Base-by-base conservation (phyloP, 2,113 vertebrate genomes). In the Halcyon senegalensis region DNA sequence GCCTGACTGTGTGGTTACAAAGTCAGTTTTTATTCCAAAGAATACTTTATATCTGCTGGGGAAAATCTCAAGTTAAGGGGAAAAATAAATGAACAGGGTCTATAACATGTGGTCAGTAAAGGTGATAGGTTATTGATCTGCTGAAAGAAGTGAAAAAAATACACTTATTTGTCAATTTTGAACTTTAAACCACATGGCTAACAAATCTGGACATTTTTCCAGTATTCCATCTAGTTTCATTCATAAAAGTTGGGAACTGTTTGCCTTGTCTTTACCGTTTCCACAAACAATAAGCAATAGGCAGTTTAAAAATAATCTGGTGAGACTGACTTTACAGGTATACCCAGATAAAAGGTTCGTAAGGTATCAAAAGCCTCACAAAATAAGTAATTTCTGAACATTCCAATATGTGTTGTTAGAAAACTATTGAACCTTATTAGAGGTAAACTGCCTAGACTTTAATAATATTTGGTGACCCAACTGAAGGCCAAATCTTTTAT, bases 221-320 rank as follows among this genome's bases (percentile, higher is more conserved):
- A 93, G 7, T 87, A 31, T 93, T 90, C 18, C 8, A 21, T 92
- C 43, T 56, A 94, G 64, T 41, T 95, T 94, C 37, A 93, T 92
- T 97, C 69, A 55, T 88, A 56, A 67, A 85, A 90, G 56, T 95
- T 91, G 89, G 92, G 64, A 93, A 95, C 50, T 21, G 51, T 91
- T 95, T 88, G 37, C 67, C 72, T 84, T 83, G 30, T 87, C 48
- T 90, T 75, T 84, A 67, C 24, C n/a, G 13, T 84, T 64, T 56
- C 44, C 37, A 50, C 73, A 92, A 87, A 35, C 81, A 89, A 90
- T 37, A 72, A 74, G 18, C 79, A 89, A 89, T 35, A 68, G 67
- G 19, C 24, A 53, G 13, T 82, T 95, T 80, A 63, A 95, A 95
- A 96, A 62, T 53, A 62, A 43, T 37, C 18, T 84, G n/a, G 13